Evolutionary conservation across 2,888 invertebrate genomes (phyloP).

Genomic region (Orchesella flavescens): DNA sequence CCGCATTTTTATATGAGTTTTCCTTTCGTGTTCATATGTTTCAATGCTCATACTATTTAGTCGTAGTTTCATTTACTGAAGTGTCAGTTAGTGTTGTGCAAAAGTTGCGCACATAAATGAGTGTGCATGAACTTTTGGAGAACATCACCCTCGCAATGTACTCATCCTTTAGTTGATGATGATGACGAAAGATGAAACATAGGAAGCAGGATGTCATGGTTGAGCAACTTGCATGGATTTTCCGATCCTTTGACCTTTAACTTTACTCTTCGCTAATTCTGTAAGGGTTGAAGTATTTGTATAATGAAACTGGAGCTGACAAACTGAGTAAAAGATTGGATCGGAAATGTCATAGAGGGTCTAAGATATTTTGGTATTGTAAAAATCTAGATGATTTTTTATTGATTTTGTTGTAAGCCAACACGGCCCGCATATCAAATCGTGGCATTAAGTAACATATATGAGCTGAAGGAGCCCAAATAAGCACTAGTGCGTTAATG

Average conservation of each 20-base stretch:
- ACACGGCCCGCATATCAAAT: not conserved
- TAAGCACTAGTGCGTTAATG: not conserved
- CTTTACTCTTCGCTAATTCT: slow-evolving; percentile 61
- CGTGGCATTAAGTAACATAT: not conserved
- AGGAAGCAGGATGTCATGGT: slow-evolving; percentile 66
- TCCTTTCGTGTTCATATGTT: too few relatives aligned
- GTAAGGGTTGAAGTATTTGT: slow-evolving; percentile 62
- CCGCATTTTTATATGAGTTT: too few relatives aligned
- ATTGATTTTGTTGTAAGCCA: slow-evolving; percentile 8
- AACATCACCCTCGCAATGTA: not conserved
- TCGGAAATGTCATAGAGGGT: slow-evolving; percentile 54
- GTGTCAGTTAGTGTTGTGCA: too few relatives aligned
- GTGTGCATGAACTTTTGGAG: not conserved
- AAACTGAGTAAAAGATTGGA: slow-evolving; percentile 14
- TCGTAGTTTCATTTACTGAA: too few relatives aligned
- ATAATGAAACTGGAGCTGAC: slow-evolving; percentile 35
- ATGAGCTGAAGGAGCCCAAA: not conserved
- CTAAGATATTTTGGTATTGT: slow-evolving; percentile 7
- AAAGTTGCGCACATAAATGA: too few relatives aligned
- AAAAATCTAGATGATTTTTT: slow-evolving; percentile 7
- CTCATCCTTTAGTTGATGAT: not conserved
- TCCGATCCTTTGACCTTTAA: slow-evolving; percentile 70
- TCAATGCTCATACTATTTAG: too few relatives aligned
- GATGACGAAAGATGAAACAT: slow-evolving; percentile 52
- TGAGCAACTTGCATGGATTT: slow-evolving; percentile 71